Percentiles rank a stretch among this genome's conserved stretches.
phyloP scores from a whole-genome alignment of 2,888 invertebrate genomes.

The Pasiphila rectangulata region DNA sequence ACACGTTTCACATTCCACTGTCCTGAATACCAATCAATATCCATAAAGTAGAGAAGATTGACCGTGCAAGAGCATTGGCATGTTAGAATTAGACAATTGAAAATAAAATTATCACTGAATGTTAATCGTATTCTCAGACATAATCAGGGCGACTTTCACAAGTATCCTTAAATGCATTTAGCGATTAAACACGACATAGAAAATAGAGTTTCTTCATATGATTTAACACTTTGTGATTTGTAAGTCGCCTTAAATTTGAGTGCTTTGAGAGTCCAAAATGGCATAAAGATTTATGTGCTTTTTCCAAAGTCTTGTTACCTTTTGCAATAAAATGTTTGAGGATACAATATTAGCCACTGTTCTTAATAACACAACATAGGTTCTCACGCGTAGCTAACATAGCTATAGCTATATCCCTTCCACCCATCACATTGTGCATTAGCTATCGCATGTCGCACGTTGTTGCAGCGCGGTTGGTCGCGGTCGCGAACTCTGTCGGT shows the following conservation, averaged over 20 bases:
- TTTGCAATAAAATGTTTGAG: background rate
- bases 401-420: slow-evolving; percentile 14
- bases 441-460: slow-evolving; percentile 61
- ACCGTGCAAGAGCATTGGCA: too few species aligned
- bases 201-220: too few species aligned
- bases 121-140: background rate
- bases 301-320: too few species aligned
- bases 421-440: slow-evolving; percentile 33
- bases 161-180: too few species aligned
- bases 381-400: slow-evolving; percentile 3
- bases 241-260: too few species aligned
- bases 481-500: slow-evolving; percentile 94
- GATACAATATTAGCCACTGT: background rate
- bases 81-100: slow-evolving; percentile 1
- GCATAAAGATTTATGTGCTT: too few species aligned
- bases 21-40: background rate
- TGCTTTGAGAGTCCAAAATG: too few species aligned
- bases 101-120: too few species aligned
- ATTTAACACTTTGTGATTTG: too few species aligned
- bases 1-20: slow-evolving; percentile 5
- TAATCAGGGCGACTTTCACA: too few species aligned
- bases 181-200: too few species aligned
- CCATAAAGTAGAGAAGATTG: too few species aligned
- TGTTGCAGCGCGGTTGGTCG: slow-evolving; percentile 90
- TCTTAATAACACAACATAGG: background rate